phyloP scores from a whole-genome alignment of 2,888 invertebrate genomes.

The Nomada goodeniana region DNA sequence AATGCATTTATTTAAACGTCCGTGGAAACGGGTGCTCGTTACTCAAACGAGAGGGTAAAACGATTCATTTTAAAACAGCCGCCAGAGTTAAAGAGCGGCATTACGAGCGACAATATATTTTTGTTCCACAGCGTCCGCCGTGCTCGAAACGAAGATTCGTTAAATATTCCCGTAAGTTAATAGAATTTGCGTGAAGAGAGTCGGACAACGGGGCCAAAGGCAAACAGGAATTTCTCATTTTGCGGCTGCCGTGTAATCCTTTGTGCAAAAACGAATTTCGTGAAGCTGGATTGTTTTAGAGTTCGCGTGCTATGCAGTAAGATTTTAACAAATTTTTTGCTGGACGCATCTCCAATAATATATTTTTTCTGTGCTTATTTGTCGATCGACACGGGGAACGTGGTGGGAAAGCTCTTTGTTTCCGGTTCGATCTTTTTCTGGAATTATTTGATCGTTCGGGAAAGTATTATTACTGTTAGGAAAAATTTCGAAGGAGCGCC shows the following conservation, averaged over 20 bases:
- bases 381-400: no score
- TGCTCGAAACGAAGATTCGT: conserved; percentile 12
- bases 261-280: conserved; percentile 1
- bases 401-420: no score
- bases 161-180: conserved; percentile 26
- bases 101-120: conserved; percentile 4
- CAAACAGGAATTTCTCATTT: conserved; percentile 23
- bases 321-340: no score
- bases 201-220: conserved; percentile 2
- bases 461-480: no score
- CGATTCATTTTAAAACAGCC: not conserved
- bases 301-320: no score
- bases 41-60: not conserved
- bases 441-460: no score
- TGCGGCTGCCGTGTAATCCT: conserved; percentile 3
- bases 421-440: no score
- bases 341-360: no score
- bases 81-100: not conserved
- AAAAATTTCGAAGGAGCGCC: no score
- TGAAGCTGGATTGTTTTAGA: not conserved
- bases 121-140: not conserved
- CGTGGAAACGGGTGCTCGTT: not conserved
- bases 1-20: not conserved
- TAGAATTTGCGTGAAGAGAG: conserved; percentile 21
- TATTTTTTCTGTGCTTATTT: no score